Percentiles rank a stretch among this genome's conserved stretches.
phyloP scores from a whole-genome alignment of 2,797 vertebrate species.

The Atherinosoma microstoma region DNA sequence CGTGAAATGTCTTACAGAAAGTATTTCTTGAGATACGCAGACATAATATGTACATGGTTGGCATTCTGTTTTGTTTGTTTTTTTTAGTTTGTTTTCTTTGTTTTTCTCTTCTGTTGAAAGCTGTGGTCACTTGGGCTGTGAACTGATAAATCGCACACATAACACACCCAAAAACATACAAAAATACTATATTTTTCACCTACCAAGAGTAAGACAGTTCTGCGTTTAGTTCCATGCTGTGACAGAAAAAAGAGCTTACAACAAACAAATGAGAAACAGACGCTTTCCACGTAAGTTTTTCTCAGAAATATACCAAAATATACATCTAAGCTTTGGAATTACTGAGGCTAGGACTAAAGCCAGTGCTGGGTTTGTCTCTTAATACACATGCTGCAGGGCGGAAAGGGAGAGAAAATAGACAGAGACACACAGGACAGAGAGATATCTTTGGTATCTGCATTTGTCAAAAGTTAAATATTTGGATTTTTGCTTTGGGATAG shows the following conservation, averaged over 20 bases:
- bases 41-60: conserved; percentile 92
- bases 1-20: conserved; percentile 84
- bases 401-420: conserved; percentile 80
- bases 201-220: conserved; percentile 99
- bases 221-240: conserved; percentile 98
- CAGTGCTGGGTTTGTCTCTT: conserved; percentile 99
- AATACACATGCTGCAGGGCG: conserved; percentile 98
- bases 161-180: conserved; percentile 98
- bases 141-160: conserved; percentile 94
- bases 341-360: conserved; percentile 99
- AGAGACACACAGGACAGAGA: conserved; percentile 80
- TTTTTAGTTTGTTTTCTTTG: conserved; percentile 17
- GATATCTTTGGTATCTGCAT: conserved; percentile 99
- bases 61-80: conserved; percentile 50
- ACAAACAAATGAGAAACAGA: conserved; percentile 93
- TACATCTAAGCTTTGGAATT: conserved; percentile 99
- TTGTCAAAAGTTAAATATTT: conserved; percentile 99
- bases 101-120: conserved; percentile 78
- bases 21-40: conserved; percentile 85
- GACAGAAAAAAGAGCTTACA: conserved; percentile 94
- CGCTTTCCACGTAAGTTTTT: conserved; percentile 84
- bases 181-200: conserved; percentile 99
- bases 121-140: conserved; percentile 97
- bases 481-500: conserved; percentile 99
- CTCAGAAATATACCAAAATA: conserved; percentile 99